phyloP scores from a whole-genome alignment of 2,113 vertebrate genomes.

The Strigops habroptila region DNA sequence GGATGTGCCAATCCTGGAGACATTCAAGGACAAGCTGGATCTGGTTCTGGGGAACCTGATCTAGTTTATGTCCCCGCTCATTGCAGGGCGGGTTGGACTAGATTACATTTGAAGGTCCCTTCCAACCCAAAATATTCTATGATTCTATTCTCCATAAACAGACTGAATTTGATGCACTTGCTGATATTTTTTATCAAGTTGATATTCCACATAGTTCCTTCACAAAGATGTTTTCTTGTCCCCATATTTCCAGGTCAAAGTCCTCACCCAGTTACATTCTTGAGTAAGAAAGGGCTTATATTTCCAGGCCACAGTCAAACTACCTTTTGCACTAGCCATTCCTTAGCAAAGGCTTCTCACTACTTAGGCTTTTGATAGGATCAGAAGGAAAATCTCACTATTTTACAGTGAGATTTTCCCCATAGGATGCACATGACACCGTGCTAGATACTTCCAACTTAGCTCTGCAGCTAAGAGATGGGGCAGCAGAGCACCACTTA shows the following conservation, averaged over 20 bases:
- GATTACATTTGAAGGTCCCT: neutral
- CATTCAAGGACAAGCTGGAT: neutral
- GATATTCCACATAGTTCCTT: neutral
- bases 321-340: neutral
- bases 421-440: neutral
- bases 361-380: neutral
- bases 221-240: neutral
- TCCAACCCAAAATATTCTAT: neutral
- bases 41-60: neutral
- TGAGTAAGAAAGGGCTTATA: neutral
- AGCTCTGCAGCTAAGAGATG: neutral
- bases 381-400: neutral
- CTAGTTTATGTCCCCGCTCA: neutral
- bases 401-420: neutral
- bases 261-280: neutral
- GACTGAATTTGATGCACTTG: neutral
- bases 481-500: neutral
- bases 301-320: neutral
- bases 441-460: neutral
- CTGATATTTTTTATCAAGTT: neutral
- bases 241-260: accelerated
- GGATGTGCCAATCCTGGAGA: neutral
- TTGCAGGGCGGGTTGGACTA: neutral
- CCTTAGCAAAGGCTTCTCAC: neutral
- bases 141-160: neutral